Evolutionary conservation across 1,140 invertebrate genomes (phyloP).

Genomic region (Phocides pigmalion): DNA sequence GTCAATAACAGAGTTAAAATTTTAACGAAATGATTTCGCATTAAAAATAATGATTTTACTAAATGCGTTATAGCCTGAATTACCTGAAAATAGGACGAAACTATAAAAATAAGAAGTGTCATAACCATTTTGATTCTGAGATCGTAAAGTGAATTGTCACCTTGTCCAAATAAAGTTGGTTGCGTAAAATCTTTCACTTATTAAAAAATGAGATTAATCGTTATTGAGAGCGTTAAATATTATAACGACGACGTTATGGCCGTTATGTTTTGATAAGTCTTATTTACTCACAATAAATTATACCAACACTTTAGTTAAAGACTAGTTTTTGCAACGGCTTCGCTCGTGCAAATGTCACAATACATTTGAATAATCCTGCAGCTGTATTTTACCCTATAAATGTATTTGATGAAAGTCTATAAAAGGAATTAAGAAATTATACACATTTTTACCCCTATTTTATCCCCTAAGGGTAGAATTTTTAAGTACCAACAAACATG

Average conservation of each 20-base stretch:
- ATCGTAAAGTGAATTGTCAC: slow-evolving; percentile 6
- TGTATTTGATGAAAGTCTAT: no score
- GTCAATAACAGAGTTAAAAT: not conserved
- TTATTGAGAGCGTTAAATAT: slow-evolving; percentile 7
- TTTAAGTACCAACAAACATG: no score
- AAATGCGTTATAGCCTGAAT: not conserved
- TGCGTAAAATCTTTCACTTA: not conserved
- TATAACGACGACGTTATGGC: not conserved
- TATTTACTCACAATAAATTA: no score
- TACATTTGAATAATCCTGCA: no score
- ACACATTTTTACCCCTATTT: no score
- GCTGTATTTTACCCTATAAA: no score
- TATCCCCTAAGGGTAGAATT: no score
- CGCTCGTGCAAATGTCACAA: no score
- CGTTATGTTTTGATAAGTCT: no score
- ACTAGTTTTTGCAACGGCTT: no score
- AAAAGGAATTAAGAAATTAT: no score
- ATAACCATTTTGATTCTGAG: not conserved
- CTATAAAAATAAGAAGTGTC: not conserved
- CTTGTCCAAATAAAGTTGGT: slow-evolving; percentile 2
- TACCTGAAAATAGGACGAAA: not conserved
- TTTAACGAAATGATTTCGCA: not conserved
- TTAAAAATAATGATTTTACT: not conserved
- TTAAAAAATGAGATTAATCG: slow-evolving; percentile 11
- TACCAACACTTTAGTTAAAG: no score